Evolutionary conservation across 1,140 invertebrate genomes (phyloP).

Genomic region (Drosophila repleta): DNA sequence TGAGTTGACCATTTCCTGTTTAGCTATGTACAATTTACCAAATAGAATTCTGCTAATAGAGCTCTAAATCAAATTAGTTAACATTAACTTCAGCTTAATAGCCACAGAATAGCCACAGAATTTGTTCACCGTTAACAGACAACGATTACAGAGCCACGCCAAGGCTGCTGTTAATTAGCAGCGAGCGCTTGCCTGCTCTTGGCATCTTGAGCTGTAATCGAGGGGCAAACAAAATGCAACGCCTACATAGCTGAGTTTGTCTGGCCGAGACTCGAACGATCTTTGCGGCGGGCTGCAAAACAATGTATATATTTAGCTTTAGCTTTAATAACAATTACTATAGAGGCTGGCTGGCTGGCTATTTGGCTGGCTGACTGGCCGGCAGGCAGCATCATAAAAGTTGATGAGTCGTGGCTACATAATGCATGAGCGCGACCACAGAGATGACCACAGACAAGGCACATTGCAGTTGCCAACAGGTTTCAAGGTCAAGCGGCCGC

Average conservation of each 20-base stretch:
- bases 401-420: constrained; percentile 22
- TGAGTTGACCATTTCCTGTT: background rate
- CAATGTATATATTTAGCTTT: constrained; percentile 7
- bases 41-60: background rate
- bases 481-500: constrained; percentile 41
- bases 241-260: constrained; percentile 7
- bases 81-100: background rate
- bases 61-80: background rate
- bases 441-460: constrained; percentile 28
- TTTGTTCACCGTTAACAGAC: background rate
- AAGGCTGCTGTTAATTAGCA: constrained; percentile 2
- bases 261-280: constrained; percentile 1
- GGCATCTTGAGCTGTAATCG: background rate
- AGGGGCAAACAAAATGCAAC: constrained; percentile 6
- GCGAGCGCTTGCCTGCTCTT: background rate
- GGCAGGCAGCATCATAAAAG: constrained; percentile 25
- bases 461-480: constrained; percentile 27
- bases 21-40: background rate
- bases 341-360: background rate
- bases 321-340: constrained; percentile 40
- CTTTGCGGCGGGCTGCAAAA: background rate
- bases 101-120: background rate
- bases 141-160: background rate
- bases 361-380: too few relatives aligned
- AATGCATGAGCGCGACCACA: constrained; percentile 46